These are phyloP conservation scores for Drosophila quinaria DNA, from an alignment of 2,888 invertebrate genomes.

Conservation along the genomic window DNA sequence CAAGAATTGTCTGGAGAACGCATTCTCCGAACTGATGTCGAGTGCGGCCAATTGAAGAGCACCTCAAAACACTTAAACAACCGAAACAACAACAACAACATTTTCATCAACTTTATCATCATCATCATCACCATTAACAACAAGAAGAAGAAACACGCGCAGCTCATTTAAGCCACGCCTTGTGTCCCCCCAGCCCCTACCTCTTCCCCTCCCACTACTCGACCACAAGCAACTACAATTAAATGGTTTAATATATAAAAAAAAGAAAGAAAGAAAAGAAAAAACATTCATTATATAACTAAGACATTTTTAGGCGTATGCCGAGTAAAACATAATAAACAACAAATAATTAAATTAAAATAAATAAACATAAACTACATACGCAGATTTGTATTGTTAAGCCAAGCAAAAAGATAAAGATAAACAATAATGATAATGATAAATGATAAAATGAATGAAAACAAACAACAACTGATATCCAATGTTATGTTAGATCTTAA, in stretches of 20 bases:
- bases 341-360: constrained; percentile 33
- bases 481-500: constrained; percentile 75
- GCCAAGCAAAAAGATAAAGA: constrained; percentile 53
- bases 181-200: constrained; percentile 11
- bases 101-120: constrained; percentile 1
- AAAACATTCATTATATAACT: constrained; percentile 71
- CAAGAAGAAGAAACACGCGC: constrained; percentile 66
- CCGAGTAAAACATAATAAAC: constrained; percentile 57
- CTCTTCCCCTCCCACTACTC: constrained; percentile 37
- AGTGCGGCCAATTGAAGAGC: constrained; percentile 84
- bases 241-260: constrained; percentile 59
- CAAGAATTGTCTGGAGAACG: constrained; percentile 96
- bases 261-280: constrained; percentile 5
- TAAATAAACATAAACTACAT: constrained; percentile 39
- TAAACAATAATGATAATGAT: constrained; percentile 35
- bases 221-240: constrained; percentile 75
- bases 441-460: constrained; percentile 21
- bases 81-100: constrained; percentile 17
- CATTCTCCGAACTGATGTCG: constrained; percentile 92
- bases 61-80: constrained; percentile 15
- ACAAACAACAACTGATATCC: constrained; percentile 67
- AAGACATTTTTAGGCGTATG: constrained; percentile 74
- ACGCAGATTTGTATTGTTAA: constrained; percentile 72
- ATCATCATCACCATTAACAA: constrained; percentile 44
- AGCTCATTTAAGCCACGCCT: constrained; percentile 54